Evolutionary conservation across 2,797 vertebrate genomes (phyloP), one percentile per base, ranked within the genome.

Genomic region (Nyctibius grandis): DNA sequence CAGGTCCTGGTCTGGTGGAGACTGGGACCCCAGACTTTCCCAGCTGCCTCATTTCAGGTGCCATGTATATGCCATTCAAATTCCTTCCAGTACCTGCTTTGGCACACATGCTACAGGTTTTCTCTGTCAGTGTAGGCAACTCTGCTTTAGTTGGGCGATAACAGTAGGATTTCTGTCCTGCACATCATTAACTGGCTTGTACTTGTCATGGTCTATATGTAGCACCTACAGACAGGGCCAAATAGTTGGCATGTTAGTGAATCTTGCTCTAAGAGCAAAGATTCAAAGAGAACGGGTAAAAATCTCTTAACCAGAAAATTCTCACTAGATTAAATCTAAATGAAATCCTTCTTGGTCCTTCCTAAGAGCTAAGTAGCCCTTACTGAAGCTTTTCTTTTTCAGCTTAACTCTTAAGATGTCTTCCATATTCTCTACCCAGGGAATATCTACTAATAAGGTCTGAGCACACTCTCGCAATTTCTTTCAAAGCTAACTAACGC

Each of bases 401-500:
- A 80, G 44, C 34, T 94, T 87, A 96, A 80, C 70, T 80, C 80
- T 92, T 85, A 50, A 36, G 31, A 81, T 51, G 21, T 42, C 48
- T 95, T 65, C 54, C 26, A 72, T 40, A 40, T 60, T 67, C 67
- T 82, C 19, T 89, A 15, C 48, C 59, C 21, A 82, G 81, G 77
- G 86, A 89, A 67, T 87, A 89, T 20, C 84, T 48, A 1, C 48
- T 96, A 87, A 92, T 85, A 88, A 93, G 59, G 42, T 89, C 77
- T 91, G 80, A 86, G 50, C 38, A 82, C 9, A 23, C 16, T 85
- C 18, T 6, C 88, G 56, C 15, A 79, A 86, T 79, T 91, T 90
- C 36, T 91, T 78, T 92, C 63, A 90, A 93, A 76, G 83, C 88
- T 90, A 90, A 94, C 85, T 94, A 94, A 93, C 68, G 29, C 4